phyloP scores from a whole-genome alignment of 2,797 vertebrate genomes.

The Pseudomugil gertrudae region DNA sequence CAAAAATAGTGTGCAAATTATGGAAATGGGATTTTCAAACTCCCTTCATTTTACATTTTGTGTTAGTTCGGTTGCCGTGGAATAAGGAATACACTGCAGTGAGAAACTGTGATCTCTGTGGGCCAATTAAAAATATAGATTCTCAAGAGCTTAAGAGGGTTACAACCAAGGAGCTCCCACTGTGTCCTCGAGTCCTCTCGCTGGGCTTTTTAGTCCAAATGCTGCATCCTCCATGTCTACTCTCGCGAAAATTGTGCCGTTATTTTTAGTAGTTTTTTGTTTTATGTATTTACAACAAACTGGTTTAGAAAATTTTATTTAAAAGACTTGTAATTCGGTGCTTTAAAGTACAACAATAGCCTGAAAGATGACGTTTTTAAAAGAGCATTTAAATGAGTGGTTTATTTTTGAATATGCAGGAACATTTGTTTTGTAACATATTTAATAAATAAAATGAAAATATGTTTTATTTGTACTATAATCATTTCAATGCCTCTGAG shows the following conservation, averaged over 20 bases:
- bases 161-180: slow-evolving; percentile 34
- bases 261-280: too few species aligned
- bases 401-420: not conserved
- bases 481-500: not conserved
- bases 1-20: slow-evolving; percentile 58
- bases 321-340: not conserved
- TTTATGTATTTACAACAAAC: not conserved
- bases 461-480: not conserved
- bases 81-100: slow-evolving; percentile 31
- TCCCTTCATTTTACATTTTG: slow-evolving; percentile 43
- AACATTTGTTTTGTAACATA: too few species aligned
- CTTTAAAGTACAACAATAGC: not conserved
- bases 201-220: slow-evolving; percentile 23
- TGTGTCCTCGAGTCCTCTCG: slow-evolving; percentile 48
- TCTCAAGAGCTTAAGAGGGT: slow-evolving; percentile 64
- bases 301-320: not conserved
- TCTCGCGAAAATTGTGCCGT: not conserved
- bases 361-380: not conserved
- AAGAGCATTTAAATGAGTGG: not conserved
- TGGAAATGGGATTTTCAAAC: slow-evolving; percentile 41
- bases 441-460: not conserved
- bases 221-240: slow-evolving; percentile 6
- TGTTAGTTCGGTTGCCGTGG: slow-evolving; percentile 40
- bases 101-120: slow-evolving; percentile 52
- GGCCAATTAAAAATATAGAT: slow-evolving; percentile 73